Evolutionary conservation across 2,888 invertebrate genomes (phyloP).

Genomic region (Plebejus melissa): DNA sequence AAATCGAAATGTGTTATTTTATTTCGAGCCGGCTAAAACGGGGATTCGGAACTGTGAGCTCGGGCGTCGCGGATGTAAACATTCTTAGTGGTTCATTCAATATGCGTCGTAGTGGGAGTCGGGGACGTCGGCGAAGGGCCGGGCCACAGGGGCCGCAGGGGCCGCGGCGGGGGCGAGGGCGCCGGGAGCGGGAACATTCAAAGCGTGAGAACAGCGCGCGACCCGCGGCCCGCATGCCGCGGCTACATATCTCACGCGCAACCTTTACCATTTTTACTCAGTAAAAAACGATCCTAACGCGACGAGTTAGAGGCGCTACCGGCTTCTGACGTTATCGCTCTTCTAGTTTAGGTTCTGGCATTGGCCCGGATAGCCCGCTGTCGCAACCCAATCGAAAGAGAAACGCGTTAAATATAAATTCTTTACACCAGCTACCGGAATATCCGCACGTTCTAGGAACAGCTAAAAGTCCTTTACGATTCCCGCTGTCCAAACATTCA

Average conservation of each 20-base stretch:
- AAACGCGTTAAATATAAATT: neutral
- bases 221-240: constrained; percentile 79
- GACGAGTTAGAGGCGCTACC: constrained; percentile 51
- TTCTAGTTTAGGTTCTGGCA: constrained; percentile 79
- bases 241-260: constrained; percentile 78
- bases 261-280: constrained; percentile 53
- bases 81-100: constrained; percentile 70
- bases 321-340: constrained; percentile 63
- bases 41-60: constrained; percentile 11
- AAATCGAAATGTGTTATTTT: constrained; percentile 1
- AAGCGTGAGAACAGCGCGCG: constrained; percentile 78
- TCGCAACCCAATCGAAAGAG: constrained; percentile 1
- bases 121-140: constrained; percentile 71
- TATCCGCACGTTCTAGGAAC: neutral
- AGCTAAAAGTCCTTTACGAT: constrained; percentile 37
- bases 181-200: constrained; percentile 76
- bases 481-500: constrained; percentile 50
- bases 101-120: constrained; percentile 65
- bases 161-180: constrained; percentile 41
- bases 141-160: constrained; percentile 38
- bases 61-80: constrained; percentile 52
- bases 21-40: neutral
- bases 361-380: constrained; percentile 71
- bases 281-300: constrained; percentile 51
- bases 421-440: constrained; percentile 1